Conservation (phyloP, 2,113 vertebrate species). For the Columba janthina region DNA sequence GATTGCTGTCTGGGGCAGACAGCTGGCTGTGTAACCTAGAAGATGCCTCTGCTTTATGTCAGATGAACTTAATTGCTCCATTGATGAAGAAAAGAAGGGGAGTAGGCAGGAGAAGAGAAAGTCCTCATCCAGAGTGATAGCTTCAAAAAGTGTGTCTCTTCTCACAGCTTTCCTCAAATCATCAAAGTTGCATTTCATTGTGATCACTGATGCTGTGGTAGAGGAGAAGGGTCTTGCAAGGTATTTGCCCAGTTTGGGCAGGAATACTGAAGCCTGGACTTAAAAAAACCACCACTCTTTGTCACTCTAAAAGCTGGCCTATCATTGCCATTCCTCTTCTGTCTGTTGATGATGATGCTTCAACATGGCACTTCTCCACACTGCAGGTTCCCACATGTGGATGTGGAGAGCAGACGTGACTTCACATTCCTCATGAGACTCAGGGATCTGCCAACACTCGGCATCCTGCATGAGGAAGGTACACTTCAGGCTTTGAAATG, state of each 20-base stretch:
- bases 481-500: neutral
- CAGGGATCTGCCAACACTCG: conserved; percentile 32
- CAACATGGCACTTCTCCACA: neutral
- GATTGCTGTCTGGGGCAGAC: neutral
- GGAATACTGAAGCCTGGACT: neutral
- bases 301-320: neutral
- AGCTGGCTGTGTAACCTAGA: neutral
- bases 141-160: neutral
- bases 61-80: neutral
- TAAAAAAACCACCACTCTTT: neutral
- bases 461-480: neutral
- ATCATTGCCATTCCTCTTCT: neutral
- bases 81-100: neutral
- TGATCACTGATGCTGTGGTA: neutral
- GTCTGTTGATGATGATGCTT: neutral
- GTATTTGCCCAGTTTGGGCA: neutral
- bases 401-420: conserved; percentile 39
- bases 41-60: neutral
- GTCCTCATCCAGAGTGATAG: neutral
- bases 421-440: conserved; percentile 21
- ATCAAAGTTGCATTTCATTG: fast-evolving
- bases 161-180: neutral
- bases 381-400: conserved; percentile 17
- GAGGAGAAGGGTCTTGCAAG: neutral
- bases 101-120: neutral